Base-by-base conservation (phyloP, 2,113 vertebrate species). In the Tyto alba region DNA sequence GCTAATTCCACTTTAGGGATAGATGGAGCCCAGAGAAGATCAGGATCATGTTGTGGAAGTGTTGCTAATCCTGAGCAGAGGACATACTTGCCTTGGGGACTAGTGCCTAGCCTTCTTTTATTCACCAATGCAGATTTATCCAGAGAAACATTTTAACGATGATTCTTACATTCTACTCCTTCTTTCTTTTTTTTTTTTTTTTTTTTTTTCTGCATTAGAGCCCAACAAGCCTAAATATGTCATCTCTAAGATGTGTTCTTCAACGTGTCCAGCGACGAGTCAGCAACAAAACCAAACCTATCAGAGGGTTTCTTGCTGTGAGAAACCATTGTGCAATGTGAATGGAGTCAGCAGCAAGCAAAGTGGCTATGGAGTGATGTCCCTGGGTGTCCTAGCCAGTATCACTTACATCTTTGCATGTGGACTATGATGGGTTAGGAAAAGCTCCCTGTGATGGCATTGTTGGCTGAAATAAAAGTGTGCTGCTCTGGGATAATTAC, bases 241-340 rank as follows among this genome's bases (percentile, higher is more conserved):
- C 48, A 95, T 96, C 77, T 96, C 95, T 29, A 97, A 97, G 89
- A 96, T 96, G 95, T 97, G 96, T 0, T 96, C 95, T 82, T 66
- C 93, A 76, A 82, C 6, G 0, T 97, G 96, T 64, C 84, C 95
- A 53, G 53, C 1, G 41, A 16, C 9, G 21, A 76, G 5, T 16
- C 93, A 96, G 73, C 95, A 94, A n/a, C 91, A 95, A 89, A 87
- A 3, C 40, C 87, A 94, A 57, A 75, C 66, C 16, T 26, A 48
- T 18, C 69, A 40, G 74, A 93, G 23, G 2, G 4, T 96, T 62
- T 93, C 43, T 41, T 97, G 96, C 93, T 97, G 96, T 82, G 62
- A 94, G 57, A 85, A 96, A 26, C 91, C 93, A 36, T 38, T 97
- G 40, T 97, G 96, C 87, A 97, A 97, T 0, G 93, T 96, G 77